phyloP scores from a whole-genome alignment of 2,113 vertebrate species.

The Rhinoptilus africanus region DNA sequence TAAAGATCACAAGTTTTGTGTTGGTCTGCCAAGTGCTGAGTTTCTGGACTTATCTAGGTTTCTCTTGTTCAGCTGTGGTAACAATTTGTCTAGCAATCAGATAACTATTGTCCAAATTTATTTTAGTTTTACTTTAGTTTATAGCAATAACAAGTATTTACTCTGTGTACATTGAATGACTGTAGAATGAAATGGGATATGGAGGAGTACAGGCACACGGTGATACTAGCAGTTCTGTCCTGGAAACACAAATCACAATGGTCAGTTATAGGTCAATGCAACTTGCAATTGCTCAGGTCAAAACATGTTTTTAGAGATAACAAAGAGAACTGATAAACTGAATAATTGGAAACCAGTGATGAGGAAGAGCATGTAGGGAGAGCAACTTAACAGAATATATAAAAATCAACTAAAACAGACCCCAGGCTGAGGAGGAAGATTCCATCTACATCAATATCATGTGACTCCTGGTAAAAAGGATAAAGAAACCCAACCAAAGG shows the following conservation, averaged over 20 bases:
- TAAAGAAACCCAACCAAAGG: neutral
- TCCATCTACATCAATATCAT: neutral
- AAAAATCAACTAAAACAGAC: neutral
- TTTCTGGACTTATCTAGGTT: neutral
- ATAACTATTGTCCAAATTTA: neutral
- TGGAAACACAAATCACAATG: neutral
- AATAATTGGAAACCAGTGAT: neutral
- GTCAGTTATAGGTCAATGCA: neutral
- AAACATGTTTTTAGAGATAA: neutral
- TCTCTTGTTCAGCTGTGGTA: neutral
- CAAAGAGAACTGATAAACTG: neutral
- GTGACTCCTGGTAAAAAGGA: neutral
- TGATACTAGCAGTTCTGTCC: neutral
- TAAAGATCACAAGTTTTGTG: neutral
- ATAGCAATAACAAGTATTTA: neutral
- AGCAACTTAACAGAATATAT: neutral
- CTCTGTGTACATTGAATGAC: neutral
- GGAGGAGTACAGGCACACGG: neutral
- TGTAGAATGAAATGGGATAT: neutral
- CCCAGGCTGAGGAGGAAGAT: neutral
- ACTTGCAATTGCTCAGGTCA: neutral
- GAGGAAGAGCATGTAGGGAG: neutral
- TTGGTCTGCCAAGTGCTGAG: neutral
- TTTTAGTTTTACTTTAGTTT: neutral
- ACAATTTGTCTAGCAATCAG: neutral